phyloP scores from a whole-genome alignment of 2,113 vertebrate species.

The Zosterops borbonicus region DNA sequence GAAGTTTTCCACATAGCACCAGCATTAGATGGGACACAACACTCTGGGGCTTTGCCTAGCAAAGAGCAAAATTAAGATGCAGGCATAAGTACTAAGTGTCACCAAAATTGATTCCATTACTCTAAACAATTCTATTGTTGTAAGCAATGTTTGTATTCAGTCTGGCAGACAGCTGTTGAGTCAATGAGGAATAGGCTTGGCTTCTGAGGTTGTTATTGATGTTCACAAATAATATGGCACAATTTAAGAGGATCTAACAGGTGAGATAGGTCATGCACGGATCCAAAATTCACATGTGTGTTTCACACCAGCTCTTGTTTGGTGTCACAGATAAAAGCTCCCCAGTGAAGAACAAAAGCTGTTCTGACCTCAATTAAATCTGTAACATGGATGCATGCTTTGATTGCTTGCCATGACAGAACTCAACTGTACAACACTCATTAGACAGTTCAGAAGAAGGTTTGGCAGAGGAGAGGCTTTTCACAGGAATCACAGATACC shows the following conservation, averaged over 20 bases:
- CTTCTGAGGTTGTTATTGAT: not conserved
- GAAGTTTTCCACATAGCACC: not conserved
- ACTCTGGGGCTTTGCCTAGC: not conserved
- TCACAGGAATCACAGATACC: not conserved
- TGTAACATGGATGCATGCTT: not conserved
- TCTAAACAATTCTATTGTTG: not conserved
- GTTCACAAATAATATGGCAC: not conserved
- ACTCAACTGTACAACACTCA: not conserved
- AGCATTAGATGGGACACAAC: not conserved
- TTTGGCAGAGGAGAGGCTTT: not conserved
- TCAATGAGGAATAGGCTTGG: rapidly evolving
- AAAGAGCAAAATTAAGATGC: not conserved
- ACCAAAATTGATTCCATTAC: not conserved
- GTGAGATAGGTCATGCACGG: not conserved
- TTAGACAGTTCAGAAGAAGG: not conserved
- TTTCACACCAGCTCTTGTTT: not conserved
- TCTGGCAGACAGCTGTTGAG: not conserved
- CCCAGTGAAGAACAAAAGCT: not conserved
- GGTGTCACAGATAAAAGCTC: not conserved
- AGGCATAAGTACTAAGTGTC: not conserved
- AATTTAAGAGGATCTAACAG: not conserved
- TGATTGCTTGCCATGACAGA: not conserved
- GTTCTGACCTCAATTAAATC: not conserved
- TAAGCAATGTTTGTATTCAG: not conserved
- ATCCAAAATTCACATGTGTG: not conserved